Evolutionary conservation across 2,888 invertebrate species (phyloP), one percentile per base, ranked within the genome.

Genomic region (Callyntrura sp.): DNA sequence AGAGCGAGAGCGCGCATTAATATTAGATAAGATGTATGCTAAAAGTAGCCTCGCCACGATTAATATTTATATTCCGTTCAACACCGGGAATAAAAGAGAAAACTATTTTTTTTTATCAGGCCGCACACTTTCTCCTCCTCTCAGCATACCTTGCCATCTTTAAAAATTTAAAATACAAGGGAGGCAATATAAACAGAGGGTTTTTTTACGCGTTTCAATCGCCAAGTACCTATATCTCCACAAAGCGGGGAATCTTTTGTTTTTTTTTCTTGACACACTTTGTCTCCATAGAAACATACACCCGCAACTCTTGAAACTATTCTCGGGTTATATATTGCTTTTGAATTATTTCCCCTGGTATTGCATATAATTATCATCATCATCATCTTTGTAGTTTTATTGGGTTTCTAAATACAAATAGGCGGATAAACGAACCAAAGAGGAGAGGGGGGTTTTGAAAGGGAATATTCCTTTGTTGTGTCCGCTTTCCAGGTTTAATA

Each of bases 31-130:
- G 35, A 6, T 82, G 60, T 28, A 23, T 14, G 6, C 20, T 65
- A 51, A 35, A 35, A 35, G 35, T 51, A 51, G 23, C 25, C n/a
- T n/a, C 12, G 35, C 45, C 57, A 55, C 73, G n/a, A 84, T 84
- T 83, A 83, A 68, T 83, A 83, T 83, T 83, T 83, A 83, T 25
- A 51, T 70, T 84, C 20, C 57, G 20, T 73, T 84, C 62, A 76
- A 76, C 51, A 25, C 51, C 43, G 23, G 51, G 48, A 76, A 76
- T 76, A 76, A 76, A 76, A 76, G 20, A 73, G 17, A 48, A 14
- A 6, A 1, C 45, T 45, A n/a, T 5, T 48, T 6, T 73, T 28
- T 20, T 73, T 17, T 48, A 20, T 73, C 9, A 17, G 0, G 28
- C 12, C 2, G 12, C 28, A 23, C 17, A 65, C 28, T 65, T 28